Evolutionary conservation across 2,113 vertebrate genomes (phyloP).

Genomic region (Siphamia tubifer): DNA sequence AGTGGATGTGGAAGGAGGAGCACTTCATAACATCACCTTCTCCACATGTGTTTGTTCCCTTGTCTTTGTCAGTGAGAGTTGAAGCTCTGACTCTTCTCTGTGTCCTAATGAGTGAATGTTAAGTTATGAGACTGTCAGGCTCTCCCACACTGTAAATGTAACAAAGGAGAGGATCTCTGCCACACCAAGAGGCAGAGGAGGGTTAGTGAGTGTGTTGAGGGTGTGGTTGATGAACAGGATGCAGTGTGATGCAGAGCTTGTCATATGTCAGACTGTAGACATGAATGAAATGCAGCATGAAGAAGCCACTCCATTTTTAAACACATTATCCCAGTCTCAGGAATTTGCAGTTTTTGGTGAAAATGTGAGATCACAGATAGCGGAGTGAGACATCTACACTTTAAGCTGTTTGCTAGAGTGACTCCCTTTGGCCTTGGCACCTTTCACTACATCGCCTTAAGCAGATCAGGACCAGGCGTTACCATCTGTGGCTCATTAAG

Average conservation of each 20-base stretch:
- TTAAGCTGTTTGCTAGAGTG: slow-evolving; percentile 28
- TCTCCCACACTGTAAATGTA: neutral
- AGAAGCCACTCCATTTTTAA: neutral
- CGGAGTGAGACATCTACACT: neutral
- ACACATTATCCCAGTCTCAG: neutral
- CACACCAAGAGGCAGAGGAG: neutral
- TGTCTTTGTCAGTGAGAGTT: neutral
- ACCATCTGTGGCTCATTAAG: slow-evolving; percentile 23
- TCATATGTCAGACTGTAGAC: neutral
- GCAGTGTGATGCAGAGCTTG: slow-evolving; percentile 1
- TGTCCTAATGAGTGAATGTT: slow-evolving; percentile 46
- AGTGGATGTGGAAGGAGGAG: slow-evolving; percentile 4
- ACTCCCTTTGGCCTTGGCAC: slow-evolving; percentile 37
- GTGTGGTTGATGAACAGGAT: slow-evolving; percentile 72
- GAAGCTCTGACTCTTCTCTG: neutral
- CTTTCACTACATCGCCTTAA: slow-evolving; percentile 18
- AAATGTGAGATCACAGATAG: slow-evolving; percentile 1
- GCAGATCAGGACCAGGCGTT: slow-evolving; percentile 27
- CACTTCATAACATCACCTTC: neutral
- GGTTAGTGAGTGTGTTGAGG: slow-evolving; percentile 13
- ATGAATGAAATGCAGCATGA: slow-evolving; percentile 34
- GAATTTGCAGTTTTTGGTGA: neutral
- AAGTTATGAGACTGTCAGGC: slow-evolving; percentile 57
- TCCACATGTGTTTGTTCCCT: neutral
- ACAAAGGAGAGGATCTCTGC: slow-evolving; percentile 33